These are phyloP conservation scores for Lymantria monacha DNA, from an alignment of 2,888 invertebrate genomes.

Conservation along the genomic window DNA sequence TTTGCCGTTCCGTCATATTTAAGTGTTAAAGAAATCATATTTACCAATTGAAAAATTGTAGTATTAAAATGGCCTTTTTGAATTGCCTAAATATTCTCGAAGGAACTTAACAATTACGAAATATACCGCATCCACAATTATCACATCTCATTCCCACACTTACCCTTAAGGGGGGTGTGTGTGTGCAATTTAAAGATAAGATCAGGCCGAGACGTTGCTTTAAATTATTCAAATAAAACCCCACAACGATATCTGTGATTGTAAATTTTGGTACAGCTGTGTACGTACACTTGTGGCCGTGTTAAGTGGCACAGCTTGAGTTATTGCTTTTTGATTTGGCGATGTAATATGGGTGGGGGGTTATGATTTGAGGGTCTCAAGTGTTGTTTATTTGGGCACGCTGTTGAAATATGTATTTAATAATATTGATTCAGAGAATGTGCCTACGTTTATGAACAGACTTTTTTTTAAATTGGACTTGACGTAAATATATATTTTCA, in stretches of 20 bases:
- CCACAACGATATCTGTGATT: slow-evolving; percentile 66
- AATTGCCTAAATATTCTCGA: no score
- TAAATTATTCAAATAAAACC: slow-evolving; percentile 79
- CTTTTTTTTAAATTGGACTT: no score
- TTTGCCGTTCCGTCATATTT: no score
- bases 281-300: slow-evolving; percentile 39
- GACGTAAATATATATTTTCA: background rate
- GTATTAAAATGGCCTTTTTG: no score
- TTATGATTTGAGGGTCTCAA: background rate
- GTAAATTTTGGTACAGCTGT: slow-evolving; percentile 65
- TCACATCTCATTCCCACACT: slow-evolving; percentile 21
- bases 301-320: slow-evolving; percentile 11
- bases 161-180: slow-evolving; percentile 28
- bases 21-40: no score
- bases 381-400: background rate
- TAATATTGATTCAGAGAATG: background rate
- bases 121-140: slow-evolving; percentile 28
- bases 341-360: background rate
- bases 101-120: no score
- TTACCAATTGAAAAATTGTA: no score
- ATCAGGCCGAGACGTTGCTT: slow-evolving; percentile 54
- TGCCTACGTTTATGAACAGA: no score
- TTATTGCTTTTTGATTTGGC: slow-evolving; percentile 10
- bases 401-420: background rate
- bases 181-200: slow-evolving; percentile 72